Percentiles rank a stretch among this genome's conserved stretches.
These are phyloP conservation scores for Alcedo quadribrachys DNA, from an alignment of 2,797 vertebrate genomes.

Conservation along the genomic window DNA sequence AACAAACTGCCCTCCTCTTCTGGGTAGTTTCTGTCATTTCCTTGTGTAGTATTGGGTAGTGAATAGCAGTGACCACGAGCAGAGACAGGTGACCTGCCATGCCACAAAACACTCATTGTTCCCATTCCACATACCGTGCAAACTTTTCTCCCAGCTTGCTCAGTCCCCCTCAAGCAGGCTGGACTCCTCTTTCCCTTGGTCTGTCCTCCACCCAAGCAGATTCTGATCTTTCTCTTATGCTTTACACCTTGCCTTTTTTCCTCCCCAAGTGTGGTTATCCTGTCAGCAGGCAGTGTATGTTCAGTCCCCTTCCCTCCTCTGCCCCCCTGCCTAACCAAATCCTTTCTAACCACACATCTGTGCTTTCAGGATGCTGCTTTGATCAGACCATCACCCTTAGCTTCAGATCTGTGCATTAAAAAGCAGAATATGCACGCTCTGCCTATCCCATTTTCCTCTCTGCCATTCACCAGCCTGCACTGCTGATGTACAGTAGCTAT, in stretches of 20 bases:
- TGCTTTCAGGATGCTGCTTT: neutral
- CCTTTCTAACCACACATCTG: neutral
- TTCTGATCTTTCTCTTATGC: neutral
- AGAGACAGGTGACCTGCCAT: neutral
- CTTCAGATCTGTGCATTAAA: neutral
- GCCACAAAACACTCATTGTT: neutral
- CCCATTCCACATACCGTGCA: neutral
- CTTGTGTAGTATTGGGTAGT: neutral
- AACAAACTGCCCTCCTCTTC: conserved; percentile 33
- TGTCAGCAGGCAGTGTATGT: neutral
- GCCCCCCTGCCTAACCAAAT: neutral
- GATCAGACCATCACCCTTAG: neutral
- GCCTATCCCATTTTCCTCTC: neutral
- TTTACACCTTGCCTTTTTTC: neutral
- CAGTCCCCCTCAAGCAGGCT: neutral
- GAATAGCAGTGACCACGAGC: conserved; percentile 7
- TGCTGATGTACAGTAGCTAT: neutral
- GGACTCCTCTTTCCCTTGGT: neutral
- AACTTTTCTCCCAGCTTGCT: neutral
- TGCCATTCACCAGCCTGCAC: neutral
- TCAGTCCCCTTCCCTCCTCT: neutral
- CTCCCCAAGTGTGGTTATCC: neutral
- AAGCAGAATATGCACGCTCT: neutral
- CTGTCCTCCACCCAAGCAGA: neutral
- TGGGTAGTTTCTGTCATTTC: conserved; percentile 6